Evolutionary conservation across 2,888 invertebrate species (phyloP).

Genomic region (Synergus laeviventris): DNA sequence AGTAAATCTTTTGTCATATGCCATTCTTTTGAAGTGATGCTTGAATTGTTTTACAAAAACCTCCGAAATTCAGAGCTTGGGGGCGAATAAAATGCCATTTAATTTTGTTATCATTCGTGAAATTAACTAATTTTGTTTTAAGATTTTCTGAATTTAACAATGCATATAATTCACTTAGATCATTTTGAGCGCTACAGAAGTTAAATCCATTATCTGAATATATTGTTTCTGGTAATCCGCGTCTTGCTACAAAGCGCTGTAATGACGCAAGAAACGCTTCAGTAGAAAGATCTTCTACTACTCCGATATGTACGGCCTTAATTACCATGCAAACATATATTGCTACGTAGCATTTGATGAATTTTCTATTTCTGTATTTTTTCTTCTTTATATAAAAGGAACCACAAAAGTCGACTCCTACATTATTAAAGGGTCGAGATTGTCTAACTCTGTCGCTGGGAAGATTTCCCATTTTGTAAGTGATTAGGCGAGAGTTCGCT

Average conservation of each 20-base stretch:
- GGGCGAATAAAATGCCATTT: slow-evolving; percentile 51
- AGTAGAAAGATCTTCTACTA: slow-evolving; percentile 33
- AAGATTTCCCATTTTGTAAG: slow-evolving; percentile 47
- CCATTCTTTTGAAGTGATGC: slow-evolving; percentile 43
- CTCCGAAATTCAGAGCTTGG: slow-evolving; percentile 46
- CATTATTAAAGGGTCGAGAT: slow-evolving; percentile 55
- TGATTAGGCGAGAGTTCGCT: not conserved
- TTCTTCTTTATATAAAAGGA: slow-evolving; percentile 54
- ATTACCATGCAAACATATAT: slow-evolving; percentile 38
- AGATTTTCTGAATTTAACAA: not conserved
- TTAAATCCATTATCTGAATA: slow-evolving; percentile 16
- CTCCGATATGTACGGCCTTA: slow-evolving; percentile 34
- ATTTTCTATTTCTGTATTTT: slow-evolving; percentile 46
- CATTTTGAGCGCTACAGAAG: slow-evolving; percentile 10
- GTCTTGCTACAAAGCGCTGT: not conserved
- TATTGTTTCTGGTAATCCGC: not conserved
- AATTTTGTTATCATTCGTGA: slow-evolving; percentile 38
- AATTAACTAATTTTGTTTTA: not conserved
- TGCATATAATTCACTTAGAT: not conserved
- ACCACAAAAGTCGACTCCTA: slow-evolving; percentile 61
- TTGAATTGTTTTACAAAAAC: slow-evolving; percentile 42
- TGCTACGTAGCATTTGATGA: slow-evolving; percentile 53
- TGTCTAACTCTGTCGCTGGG: slow-evolving; percentile 55
- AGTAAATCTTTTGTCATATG: slow-evolving; percentile 42
- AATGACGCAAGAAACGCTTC: slow-evolving; percentile 35